A percentile compares a stretch with the other conserved stretches of the same genome.
phyloP scores from a whole-genome alignment of 2,797 vertebrate genomes.

The Masticophis lateralis region DNA sequence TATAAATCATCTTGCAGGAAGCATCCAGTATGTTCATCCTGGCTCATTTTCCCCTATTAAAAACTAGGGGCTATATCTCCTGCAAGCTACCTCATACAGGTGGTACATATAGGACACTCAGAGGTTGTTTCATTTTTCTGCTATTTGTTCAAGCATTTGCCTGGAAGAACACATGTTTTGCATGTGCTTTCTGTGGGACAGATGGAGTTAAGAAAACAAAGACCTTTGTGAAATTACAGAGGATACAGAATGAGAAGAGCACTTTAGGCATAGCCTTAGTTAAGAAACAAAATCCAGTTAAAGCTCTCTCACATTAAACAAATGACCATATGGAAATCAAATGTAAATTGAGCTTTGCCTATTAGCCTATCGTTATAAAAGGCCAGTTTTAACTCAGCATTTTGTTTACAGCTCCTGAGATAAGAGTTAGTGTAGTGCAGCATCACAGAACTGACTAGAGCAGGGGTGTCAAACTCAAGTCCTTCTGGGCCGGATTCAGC shows the following conservation, averaged over 20 bases:
- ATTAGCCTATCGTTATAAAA: background rate
- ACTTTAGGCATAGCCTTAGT: background rate
- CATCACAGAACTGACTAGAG: background rate
- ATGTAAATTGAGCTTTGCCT: background rate
- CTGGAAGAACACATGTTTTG: background rate
- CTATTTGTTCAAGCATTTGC: conserved; percentile 11
- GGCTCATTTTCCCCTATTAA: background rate
- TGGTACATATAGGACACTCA: background rate
- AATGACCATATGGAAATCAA: background rate
- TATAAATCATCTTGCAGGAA: background rate
- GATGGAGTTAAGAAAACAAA: background rate
- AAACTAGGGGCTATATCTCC: conserved; percentile 6
- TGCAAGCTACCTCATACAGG: conserved; percentile 1
- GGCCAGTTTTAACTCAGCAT: background rate
- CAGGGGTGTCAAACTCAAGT: too few species aligned
- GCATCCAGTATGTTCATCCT: background rate
- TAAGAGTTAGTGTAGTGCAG: background rate
- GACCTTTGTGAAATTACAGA: background rate
- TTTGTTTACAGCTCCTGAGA: background rate
- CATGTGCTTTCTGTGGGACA: background rate
- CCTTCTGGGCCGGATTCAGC: too few species aligned
- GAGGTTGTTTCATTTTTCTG: background rate
- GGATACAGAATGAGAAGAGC: background rate
- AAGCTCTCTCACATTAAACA: background rate
- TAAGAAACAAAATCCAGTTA: background rate